Conservation (phyloP, 1,140 invertebrate species). For the Nixonia krombeini region DNA sequence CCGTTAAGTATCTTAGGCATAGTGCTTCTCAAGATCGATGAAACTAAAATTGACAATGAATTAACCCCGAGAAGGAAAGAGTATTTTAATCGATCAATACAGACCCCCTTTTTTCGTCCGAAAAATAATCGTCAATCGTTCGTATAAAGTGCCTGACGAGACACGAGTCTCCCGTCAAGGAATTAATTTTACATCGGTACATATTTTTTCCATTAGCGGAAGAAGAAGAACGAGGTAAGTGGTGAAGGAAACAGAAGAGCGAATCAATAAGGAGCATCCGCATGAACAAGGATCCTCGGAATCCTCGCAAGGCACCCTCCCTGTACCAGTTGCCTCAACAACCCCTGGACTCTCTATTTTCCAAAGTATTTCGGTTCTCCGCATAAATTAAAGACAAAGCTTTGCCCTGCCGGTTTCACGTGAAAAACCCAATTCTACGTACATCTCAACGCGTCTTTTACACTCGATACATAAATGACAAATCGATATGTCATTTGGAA, state of each 20-base stretch:
- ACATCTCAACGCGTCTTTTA: no score
- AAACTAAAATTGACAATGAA: no score
- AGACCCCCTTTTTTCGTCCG: background rate
- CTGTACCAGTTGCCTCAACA: slow-evolving; percentile 7
- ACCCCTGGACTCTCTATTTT: slow-evolving; percentile 15
- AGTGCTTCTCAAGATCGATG: no score
- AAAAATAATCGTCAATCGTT: slow-evolving; percentile 30
- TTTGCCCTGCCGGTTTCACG: no score
- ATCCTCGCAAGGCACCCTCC: slow-evolving; percentile 35
- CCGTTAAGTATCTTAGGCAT: no score
- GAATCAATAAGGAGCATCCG: slow-evolving; percentile 42
- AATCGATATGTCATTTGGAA: no score
- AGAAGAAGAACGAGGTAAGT: slow-evolving; percentile 23
- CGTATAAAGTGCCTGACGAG: slow-evolving; percentile 19
- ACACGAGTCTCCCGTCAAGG: slow-evolving; percentile 40
- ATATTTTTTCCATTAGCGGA: slow-evolving; percentile 53
- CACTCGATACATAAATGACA: no score
- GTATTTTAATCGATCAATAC: no score
- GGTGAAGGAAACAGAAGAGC: slow-evolving; percentile 22
- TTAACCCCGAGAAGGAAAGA: no score
- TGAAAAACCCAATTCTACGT: no score
- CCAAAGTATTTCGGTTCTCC: slow-evolving; percentile 14
- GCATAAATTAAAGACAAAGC: slow-evolving; percentile 45
- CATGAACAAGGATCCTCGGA: background rate
- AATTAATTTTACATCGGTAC: slow-evolving; percentile 51